Evolutionary conservation across 2,113 vertebrate genomes (phyloP).

Genomic region (Plecotus auritus): DNA sequence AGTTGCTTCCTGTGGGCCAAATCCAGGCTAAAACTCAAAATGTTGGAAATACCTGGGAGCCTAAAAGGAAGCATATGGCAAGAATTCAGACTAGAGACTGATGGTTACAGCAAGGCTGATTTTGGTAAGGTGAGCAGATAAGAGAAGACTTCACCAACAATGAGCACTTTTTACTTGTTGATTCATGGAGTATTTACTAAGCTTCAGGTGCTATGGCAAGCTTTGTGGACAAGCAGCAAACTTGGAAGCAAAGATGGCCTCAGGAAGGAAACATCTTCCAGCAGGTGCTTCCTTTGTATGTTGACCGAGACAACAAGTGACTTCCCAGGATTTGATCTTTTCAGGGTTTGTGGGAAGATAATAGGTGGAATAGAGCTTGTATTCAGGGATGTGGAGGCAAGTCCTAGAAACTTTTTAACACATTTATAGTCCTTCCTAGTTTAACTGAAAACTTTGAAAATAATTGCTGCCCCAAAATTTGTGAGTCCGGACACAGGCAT

Average conservation of each 20-base stretch:
- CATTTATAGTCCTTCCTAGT: neutral
- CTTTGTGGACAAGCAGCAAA: neutral
- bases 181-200: neutral
- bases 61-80: neutral
- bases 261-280: slow-evolving; percentile 44
- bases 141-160: neutral
- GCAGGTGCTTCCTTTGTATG: slow-evolving; percentile 61
- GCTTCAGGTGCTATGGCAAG: neutral
- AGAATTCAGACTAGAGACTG: neutral
- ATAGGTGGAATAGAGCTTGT: neutral
- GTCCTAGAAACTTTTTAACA: neutral
- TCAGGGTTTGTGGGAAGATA: slow-evolving; percentile 20
- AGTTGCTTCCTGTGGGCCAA: neutral
- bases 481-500: neutral
- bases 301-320: slow-evolving; percentile 25
- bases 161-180: neutral
- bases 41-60: neutral
- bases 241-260: slow-evolving; percentile 34
- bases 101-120: neutral
- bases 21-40: neutral
- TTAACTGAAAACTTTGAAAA: neutral
- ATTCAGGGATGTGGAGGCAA: neutral
- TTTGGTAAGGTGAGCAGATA: neutral
- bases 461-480: neutral
- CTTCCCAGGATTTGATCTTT: slow-evolving; percentile 43